Evolutionary conservation across 2,797 vertebrate genomes (phyloP).

Genomic region (Emydoidea blandingii): DNA sequence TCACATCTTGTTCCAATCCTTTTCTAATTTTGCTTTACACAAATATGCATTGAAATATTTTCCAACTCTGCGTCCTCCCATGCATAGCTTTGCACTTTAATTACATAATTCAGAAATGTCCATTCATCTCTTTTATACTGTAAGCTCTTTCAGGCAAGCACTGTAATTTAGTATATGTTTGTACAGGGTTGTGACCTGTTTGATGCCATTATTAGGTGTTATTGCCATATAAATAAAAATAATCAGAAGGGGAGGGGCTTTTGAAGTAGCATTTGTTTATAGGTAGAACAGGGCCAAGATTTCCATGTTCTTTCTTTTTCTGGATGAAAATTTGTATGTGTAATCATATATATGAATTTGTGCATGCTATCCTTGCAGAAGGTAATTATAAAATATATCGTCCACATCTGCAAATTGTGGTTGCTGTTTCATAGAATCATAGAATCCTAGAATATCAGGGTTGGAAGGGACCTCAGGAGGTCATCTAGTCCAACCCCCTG

Average conservation of each 20-base stretch:
- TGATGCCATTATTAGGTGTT: neutral
- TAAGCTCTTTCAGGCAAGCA: neutral
- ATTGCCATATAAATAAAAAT: neutral
- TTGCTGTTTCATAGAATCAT: neutral
- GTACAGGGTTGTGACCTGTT: neutral
- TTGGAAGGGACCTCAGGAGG: no score
- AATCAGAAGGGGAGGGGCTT: fast-evolving
- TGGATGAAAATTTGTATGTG: neutral
- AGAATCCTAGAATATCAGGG: no score
- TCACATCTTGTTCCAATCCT: neutral
- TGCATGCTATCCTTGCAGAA: neutral
- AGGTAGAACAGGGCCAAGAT: neutral
- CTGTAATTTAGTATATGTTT: neutral
- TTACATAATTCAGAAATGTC: neutral
- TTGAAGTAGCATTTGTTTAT: neutral
- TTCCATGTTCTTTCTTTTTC: neutral
- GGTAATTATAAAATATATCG: neutral
- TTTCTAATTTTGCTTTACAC: neutral
- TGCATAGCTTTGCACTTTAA: neutral
- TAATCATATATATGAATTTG: neutral
- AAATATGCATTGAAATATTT: neutral
- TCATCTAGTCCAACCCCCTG: no score
- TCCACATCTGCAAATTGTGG: neutral
- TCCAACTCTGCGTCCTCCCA: neutral
- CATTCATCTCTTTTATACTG: neutral